These are phyloP conservation scores for Syrmaticus mikado DNA, from an alignment of 2,113 vertebrate genomes.

Conservation along the genomic window DNA sequence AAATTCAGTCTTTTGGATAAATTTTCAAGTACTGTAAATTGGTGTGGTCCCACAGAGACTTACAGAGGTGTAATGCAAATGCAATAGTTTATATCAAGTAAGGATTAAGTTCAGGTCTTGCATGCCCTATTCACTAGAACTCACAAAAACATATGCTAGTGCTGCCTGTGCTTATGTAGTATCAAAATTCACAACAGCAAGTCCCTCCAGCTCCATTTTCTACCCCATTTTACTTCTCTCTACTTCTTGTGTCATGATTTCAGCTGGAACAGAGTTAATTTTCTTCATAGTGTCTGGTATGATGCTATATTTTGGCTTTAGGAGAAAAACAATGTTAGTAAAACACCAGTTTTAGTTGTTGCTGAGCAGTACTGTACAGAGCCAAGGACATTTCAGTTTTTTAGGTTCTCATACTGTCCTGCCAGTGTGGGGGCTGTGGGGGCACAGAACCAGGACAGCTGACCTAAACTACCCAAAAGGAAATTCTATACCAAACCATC, in stretches of 20 bases:
- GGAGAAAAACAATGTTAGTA: neutral
- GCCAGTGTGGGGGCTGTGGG: neutral
- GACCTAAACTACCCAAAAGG: neutral
- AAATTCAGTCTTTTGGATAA: neutral
- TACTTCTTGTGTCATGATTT: neutral
- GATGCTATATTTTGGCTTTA: no score
- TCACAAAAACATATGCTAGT: neutral
- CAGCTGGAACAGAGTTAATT: no score
- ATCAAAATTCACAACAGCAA: neutral
- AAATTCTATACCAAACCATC: neutral
- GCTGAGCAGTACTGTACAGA: neutral
- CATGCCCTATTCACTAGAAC: neutral
- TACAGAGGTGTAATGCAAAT: neutral
- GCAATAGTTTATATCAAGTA: neutral
- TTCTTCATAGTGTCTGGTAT: no score
- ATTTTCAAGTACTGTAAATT: neutral
- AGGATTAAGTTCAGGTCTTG: neutral
- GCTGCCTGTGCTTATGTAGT: neutral
- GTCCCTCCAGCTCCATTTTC: neutral
- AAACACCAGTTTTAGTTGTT: neutral
- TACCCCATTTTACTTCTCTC: neutral
- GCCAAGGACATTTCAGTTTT: neutral
- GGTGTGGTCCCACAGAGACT: neutral
- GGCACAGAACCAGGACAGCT: neutral
- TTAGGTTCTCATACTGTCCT: neutral